phyloP scores from a whole-genome alignment of 2,797 vertebrate genomes.

The Chrysocyon brachyurus region DNA sequence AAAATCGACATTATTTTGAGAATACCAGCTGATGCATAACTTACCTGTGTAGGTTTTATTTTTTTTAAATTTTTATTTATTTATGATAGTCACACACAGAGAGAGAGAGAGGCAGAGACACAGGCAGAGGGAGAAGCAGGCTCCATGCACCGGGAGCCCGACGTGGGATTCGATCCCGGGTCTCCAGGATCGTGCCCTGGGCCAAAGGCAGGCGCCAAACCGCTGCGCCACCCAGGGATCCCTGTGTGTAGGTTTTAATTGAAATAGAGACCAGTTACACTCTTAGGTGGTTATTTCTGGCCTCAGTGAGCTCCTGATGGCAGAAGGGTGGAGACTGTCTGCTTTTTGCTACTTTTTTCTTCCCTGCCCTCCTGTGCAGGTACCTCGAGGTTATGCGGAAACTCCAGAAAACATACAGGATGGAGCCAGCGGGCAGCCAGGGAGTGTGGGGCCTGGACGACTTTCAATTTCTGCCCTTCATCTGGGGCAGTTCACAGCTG shows the following conservation, averaged over 20 bases:
- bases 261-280: neutral
- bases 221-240: too few relatives aligned
- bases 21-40: neutral
- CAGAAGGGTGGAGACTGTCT: neutral
- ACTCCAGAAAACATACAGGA: conserved; percentile 97
- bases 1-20: neutral
- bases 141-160: too few relatives aligned
- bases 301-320: neutral
- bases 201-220: too few relatives aligned
- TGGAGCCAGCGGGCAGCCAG: conserved; percentile 99
- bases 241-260: neutral
- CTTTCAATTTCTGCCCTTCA: conserved; percentile 98
- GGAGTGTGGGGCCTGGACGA: conserved; percentile 99
- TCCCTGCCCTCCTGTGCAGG: conserved; percentile 85
- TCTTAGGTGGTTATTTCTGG: too few relatives aligned
- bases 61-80: too few relatives aligned
- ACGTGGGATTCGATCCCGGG: too few relatives aligned
- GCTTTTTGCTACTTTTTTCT: neutral
- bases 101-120: too few relatives aligned
- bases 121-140: too few relatives aligned
- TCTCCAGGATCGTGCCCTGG: too few relatives aligned
- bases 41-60: fast-evolving
- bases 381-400: conserved; percentile 97
- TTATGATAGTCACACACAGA: too few relatives aligned
- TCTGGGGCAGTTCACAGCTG: conserved; percentile 98